Conservation (phyloP, 2,797 vertebrate genomes). For the Poeciliopsis infans region DNA sequence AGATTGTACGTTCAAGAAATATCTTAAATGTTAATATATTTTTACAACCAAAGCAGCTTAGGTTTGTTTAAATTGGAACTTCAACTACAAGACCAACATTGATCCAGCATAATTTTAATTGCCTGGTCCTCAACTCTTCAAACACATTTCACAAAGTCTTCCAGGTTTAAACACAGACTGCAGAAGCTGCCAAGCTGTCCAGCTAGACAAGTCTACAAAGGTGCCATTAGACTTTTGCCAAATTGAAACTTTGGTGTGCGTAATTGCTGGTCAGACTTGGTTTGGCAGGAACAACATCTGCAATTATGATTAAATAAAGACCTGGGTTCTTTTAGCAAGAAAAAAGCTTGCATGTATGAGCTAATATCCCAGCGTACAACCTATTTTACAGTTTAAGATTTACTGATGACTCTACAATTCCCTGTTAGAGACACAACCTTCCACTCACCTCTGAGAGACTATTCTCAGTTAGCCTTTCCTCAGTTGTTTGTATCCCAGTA, state of each 20-base stretch:
- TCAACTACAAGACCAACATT: neutral
- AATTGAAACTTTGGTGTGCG: slow-evolving; percentile 59
- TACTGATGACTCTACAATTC: neutral
- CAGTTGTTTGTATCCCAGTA: slow-evolving; percentile 55
- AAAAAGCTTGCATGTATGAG: neutral
- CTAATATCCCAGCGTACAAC: neutral
- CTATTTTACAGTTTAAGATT: neutral
- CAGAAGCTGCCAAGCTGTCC: slow-evolving; percentile 38
- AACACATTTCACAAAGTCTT: neutral
- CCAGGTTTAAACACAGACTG: slow-evolving; percentile 14
- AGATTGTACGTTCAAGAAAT: neutral
- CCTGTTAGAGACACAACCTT: slow-evolving; percentile 30
- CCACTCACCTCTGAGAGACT: slow-evolving; percentile 71
- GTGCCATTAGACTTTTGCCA: slow-evolving; percentile 57
- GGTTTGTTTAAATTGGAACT: neutral
- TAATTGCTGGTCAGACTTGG: slow-evolving; percentile 56
- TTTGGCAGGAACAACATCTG: slow-evolving; percentile 24
- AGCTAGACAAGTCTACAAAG: slow-evolving; percentile 55
- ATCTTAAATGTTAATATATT: neutral
- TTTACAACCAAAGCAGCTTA: neutral
- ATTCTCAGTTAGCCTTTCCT: slow-evolving; percentile 54
- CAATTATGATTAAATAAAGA: slow-evolving; percentile 58
- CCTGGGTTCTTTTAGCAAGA: slow-evolving; percentile 19
- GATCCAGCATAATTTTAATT: neutral
- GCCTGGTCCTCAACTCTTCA: neutral